Evolutionary conservation across 2,888 invertebrate species (phyloP), one percentile per base, ranked within the genome.

Genomic region (Epistrophe grossulariae): DNA sequence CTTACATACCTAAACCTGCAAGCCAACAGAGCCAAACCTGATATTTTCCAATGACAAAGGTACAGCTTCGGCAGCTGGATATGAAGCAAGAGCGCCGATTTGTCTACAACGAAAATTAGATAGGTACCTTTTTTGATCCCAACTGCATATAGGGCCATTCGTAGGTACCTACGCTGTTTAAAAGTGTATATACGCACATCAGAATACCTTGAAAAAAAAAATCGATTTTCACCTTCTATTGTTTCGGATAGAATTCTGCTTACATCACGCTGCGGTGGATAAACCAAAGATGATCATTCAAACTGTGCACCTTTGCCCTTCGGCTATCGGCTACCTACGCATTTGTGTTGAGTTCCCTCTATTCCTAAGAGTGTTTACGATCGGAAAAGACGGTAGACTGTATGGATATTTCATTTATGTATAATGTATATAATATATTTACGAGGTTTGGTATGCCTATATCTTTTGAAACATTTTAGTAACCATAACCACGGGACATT

Each of bases 241-340:
- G 87, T 87, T 62, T 87, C 79, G 52, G 71, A 79, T 40, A 60
- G 66, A 87, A 72, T 87, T 87, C 87, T 87, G 83, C 87, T 87
- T 74, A 83, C 76, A 83, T 87, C 87, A 87, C 66, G 87, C 87
- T 87, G 87, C 71, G 87, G 87, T 83, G 83, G 79, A 79, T 87
- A 83, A 87, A 87, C 87, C 87, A 87, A 76, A 87, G 83, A 83
- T 83, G 87, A 87, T 87, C 87, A 76, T 83, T 87, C 79, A 87
- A 79, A 82, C 79, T 87, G 79, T 50, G 83, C 71, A 83, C 87
- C 87, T 87, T 87, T 45, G 83, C 79, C 82, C 85, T 71, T 81
- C 68, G 77, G 31, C 77, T 72, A 70, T 60, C 19, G 31, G 38
- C 57, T 71, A 71, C 71, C 57, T 55, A 40, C 43, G 50, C 55